Base-by-base conservation (phyloP, 2,113 vertebrate genomes). In the Loxodonta africana region DNA sequence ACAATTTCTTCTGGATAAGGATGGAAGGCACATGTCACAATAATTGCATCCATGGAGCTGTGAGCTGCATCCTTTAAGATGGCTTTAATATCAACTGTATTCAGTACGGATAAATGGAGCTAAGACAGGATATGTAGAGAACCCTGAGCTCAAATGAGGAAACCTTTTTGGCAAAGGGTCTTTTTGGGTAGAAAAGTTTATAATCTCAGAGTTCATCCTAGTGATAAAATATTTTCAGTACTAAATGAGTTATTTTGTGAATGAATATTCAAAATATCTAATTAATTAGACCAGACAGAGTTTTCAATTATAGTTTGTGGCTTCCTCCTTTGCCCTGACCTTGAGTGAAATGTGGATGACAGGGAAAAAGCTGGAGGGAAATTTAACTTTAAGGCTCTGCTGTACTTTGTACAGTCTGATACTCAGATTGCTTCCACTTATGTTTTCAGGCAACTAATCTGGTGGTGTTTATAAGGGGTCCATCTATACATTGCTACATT, bases 1-100 rank as follows among this genome's bases (percentile, higher is more conserved):
- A 83, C 83, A 96, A 67, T 96, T 97, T 97, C 63, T 93, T 93
- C 77, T 95, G n/a, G 71, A 57, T 91, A 51, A 91, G 73, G n/a
- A 94, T 62, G 33, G 60, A 81, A 95, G 84, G 67, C 81, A 92
- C 67, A 53, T 7, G 1, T 94, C 93, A 95, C 67, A 97, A 63
- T 95, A 94, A 97, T 71, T 92, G 74, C 6, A 76, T 93, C 82
- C 77, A 92, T 26, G 71, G 63, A 93, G 65, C 81, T 90, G 30
- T 82, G 51, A 86, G 41, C 41, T 9, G 6, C 67, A 33, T 78
- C 4, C 28, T 37, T 93, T 78, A 12, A 53, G 51, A 57, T 8
- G 65, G 8, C 21, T 85, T 90, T 53, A 20, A 48, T 77, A 90
- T 65, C 57, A 93, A 65, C 5, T 60, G 26, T 78, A 73, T 88